These are phyloP conservation scores for Nipponacmea schrenckii DNA, from an alignment of 2,888 invertebrate species.

Conservation along the genomic window DNA sequence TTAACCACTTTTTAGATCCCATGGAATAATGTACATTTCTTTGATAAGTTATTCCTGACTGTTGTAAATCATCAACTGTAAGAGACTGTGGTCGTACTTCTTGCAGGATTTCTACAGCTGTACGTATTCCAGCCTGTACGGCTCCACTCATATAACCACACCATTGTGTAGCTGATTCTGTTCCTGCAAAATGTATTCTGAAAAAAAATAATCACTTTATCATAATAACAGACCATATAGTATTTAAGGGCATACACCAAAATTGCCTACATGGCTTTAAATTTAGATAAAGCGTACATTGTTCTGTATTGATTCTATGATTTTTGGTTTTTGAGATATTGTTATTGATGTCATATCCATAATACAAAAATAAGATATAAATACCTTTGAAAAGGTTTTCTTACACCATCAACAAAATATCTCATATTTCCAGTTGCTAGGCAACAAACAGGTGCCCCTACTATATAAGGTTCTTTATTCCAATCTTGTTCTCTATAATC, in stretches of 20 bases:
- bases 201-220: no score
- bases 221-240: no score
- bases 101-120: constrained; percentile 61
- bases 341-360: background rate
- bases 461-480: constrained; percentile 62
- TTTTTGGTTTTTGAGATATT: background rate
- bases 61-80: constrained; percentile 39
- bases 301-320: no score
- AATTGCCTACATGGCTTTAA: no score
- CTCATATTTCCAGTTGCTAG: constrained; percentile 61
- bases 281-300: no score
- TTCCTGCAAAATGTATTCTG: constrained; percentile 65
- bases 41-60: constrained; percentile 22
- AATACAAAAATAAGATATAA: background rate
- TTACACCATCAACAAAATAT: constrained; percentile 50
- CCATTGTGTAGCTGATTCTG: constrained; percentile 65
- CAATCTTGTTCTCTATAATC: constrained; percentile 67
- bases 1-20: background rate
- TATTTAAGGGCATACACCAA: no score
- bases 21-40: background rate
- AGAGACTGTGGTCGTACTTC: constrained; percentile 50
- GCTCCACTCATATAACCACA: constrained; percentile 67
- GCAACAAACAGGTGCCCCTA: constrained; percentile 62
- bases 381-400: constrained; percentile 58
- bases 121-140: constrained; percentile 61